Evolutionary conservation across 2,113 vertebrate species (phyloP).

Genomic region (Platycercus adscitus): DNA sequence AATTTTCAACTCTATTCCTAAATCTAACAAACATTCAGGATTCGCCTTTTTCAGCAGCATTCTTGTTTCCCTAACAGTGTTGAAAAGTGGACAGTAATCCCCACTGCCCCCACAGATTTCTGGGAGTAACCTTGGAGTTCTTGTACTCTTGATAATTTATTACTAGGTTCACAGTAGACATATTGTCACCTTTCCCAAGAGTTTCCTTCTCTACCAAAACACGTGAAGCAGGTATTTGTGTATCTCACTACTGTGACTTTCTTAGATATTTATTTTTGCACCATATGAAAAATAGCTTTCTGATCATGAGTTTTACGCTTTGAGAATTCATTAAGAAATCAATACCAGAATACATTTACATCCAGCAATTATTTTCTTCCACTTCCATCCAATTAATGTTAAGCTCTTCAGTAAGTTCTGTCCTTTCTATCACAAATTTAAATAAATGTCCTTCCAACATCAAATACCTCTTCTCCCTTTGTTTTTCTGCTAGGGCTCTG

Average conservation of each 20-base stretch:
- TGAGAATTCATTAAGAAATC: neutral
- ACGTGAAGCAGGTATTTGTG: neutral
- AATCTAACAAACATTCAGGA: neutral
- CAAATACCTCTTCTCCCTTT: neutral
- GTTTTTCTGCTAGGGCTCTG: neutral
- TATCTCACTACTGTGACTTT: neutral
- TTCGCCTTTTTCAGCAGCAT: neutral
- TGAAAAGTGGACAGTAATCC: neutral
- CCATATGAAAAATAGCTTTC: neutral
- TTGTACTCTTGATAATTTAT: neutral
- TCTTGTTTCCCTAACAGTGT: neutral
- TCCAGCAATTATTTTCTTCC: neutral
- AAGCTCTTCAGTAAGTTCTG: neutral
- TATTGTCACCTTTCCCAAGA: neutral
- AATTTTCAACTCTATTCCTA: neutral
- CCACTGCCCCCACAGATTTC: neutral
- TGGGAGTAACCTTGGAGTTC: neutral
- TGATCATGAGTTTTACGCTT: neutral
- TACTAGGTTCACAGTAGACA: neutral
- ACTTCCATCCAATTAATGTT: neutral
- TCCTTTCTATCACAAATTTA: neutral
- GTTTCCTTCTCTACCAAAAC: neutral
- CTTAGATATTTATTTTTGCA: neutral
- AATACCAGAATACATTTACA: neutral
- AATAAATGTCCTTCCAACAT: neutral